Evolutionary conservation across 2,797 vertebrate species (phyloP).

Genomic region (Falco novaeseelandiae): DNA sequence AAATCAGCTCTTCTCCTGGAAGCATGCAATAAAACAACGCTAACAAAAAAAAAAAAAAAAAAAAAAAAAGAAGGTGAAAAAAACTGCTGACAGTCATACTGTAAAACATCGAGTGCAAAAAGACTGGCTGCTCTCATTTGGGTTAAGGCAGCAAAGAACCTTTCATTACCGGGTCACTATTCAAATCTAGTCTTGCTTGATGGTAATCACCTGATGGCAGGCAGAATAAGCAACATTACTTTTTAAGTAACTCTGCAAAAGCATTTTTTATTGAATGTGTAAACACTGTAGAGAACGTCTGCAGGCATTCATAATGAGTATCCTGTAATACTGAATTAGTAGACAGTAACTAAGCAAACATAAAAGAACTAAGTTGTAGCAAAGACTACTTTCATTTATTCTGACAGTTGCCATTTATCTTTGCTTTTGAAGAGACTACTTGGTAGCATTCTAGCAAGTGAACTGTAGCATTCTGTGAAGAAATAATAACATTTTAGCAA

Average conservation of each 20-base stretch:
- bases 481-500: constrained; percentile 55
- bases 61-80: neutral
- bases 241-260: neutral
- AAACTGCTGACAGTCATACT: neutral
- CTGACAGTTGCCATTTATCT: constrained; percentile 19
- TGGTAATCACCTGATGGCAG: neutral
- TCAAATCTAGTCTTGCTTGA: neutral
- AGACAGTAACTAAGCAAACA: constrained; percentile 2
- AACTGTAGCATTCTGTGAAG: constrained; percentile 7
- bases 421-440: neutral
- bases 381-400: neutral
- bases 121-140: neutral
- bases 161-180: neutral
- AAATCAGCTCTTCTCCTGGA: constrained; percentile 7
- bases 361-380: neutral
- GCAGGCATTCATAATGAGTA: neutral
- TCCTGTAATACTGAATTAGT: neutral
- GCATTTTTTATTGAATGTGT: neutral
- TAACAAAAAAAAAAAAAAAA: neutral
- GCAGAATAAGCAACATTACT: neutral
- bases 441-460: neutral
- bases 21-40: neutral
- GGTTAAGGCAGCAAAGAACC: neutral
- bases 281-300: neutral
- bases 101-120: neutral